Evolutionary conservation across 2,113 vertebrate species (phyloP).

Genomic region (Dunckerocampus dactyliophorus): DNA sequence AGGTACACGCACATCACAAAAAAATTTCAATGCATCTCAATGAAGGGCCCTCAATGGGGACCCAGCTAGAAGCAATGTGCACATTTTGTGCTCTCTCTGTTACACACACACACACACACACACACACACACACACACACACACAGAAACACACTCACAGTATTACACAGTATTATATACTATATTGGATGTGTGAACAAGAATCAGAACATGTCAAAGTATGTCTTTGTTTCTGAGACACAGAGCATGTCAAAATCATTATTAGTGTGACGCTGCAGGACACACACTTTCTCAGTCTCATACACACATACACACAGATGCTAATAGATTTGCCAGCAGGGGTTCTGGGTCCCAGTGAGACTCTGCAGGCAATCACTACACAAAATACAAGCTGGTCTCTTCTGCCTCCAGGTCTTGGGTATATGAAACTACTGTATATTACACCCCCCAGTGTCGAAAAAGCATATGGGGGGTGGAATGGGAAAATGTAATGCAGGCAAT

Average conservation of each 20-base stretch:
- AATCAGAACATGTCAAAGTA: slow-evolving; percentile 34
- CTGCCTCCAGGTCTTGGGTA: neutral
- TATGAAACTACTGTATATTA: slow-evolving; percentile 1
- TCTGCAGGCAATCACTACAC: slow-evolving; percentile 1
- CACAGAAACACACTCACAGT: slow-evolving; percentile 22
- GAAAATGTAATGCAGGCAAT: slow-evolving; percentile 1
- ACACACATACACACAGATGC: slow-evolving; percentile 7
- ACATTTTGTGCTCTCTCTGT: slow-evolving; percentile 3
- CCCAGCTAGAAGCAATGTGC: slow-evolving; percentile 47
- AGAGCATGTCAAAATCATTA: slow-evolving; percentile 41
- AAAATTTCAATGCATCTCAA: slow-evolving; percentile 61
- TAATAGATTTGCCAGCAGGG: slow-evolving; percentile 6
- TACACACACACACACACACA: slow-evolving; percentile 26
- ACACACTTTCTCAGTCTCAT: neutral
- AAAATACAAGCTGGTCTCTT: slow-evolving; percentile 2
- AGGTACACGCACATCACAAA: slow-evolving; percentile 37
- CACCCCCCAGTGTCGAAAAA: neutral
- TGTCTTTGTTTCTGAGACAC: slow-evolving; percentile 56
- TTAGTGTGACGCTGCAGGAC: neutral
- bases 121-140: slow-evolving; percentile 26
- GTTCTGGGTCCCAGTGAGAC: slow-evolving; percentile 3
- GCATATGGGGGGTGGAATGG: neutral
- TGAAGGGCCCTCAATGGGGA: slow-evolving; percentile 56
- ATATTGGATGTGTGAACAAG: slow-evolving; percentile 28
- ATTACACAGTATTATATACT: neutral